Evolutionary conservation across 2,113 vertebrate genomes (phyloP).

Genomic region (Zapus hudsonius): DNA sequence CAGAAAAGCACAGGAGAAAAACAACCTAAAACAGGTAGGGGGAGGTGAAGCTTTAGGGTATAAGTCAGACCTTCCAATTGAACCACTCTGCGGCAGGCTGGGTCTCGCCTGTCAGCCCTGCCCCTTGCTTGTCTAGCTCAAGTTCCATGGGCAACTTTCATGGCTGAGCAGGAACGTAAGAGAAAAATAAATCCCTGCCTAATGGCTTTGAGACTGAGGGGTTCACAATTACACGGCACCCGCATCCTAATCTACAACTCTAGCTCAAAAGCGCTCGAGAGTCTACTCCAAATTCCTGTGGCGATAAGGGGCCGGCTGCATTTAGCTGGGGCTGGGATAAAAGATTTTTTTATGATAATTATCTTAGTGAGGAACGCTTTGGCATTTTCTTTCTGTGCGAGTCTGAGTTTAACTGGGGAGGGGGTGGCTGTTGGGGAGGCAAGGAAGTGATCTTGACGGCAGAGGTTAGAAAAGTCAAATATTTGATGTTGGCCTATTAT

Average conservation of each 20-base stretch:
- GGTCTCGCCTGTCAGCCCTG: constrained; percentile 68
- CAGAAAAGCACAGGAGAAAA: not conserved
- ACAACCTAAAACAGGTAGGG: rapidly evolving
- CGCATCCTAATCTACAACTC: constrained; percentile 95
- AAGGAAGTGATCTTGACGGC: constrained; percentile 57
- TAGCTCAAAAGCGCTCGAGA: constrained; percentile 92
- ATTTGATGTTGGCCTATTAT: constrained; percentile 80
- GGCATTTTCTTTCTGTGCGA: constrained; percentile 83
- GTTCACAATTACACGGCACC: constrained; percentile 96
- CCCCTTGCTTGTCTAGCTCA: constrained; percentile 77
- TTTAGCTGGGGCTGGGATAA: constrained; percentile 83
- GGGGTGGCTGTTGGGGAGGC: constrained; percentile 65
- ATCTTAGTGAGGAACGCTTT: constrained; percentile 86
- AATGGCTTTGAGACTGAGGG: constrained; percentile 93
- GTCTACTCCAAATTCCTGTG: constrained; percentile 94
- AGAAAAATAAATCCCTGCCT: constrained; percentile 91
- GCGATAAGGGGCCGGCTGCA: constrained; percentile 90
- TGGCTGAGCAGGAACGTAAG: constrained; percentile 86
- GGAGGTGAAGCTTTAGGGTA: rapidly evolving
- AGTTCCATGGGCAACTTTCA: constrained; percentile 87
- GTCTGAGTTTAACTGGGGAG: constrained; percentile 74
- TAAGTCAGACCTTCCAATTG: not conserved
- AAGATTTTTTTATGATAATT: constrained; percentile 89
- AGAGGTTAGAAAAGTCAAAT: constrained; percentile 82
- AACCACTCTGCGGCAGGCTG: not conserved